phyloP scores from a whole-genome alignment of 1,140 invertebrate species.

The Frieseomelitta varia region DNA sequence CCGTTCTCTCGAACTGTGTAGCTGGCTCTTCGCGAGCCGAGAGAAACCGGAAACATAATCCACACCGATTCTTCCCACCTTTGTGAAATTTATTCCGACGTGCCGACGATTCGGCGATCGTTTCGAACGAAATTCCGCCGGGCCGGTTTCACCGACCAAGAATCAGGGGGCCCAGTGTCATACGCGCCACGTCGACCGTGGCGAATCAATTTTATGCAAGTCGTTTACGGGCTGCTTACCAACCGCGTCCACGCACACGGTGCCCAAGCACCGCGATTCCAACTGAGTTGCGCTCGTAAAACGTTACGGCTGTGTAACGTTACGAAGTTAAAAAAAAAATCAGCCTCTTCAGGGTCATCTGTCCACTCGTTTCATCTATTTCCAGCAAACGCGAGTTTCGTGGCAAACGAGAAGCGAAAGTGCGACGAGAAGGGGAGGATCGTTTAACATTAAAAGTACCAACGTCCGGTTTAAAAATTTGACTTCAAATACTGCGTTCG shows the following conservation, averaged over 20 bases:
- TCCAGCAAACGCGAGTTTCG: background rate
- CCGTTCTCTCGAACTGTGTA: background rate
- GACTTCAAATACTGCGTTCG: too few species aligned
- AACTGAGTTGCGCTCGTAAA: constrained; percentile 51
- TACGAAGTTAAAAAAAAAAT: constrained; percentile 62
- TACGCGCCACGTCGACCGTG: constrained; percentile 29
- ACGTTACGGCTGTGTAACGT: constrained; percentile 55
- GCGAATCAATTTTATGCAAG: constrained; percentile 72
- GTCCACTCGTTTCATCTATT: background rate
- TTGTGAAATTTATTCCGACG: constrained; percentile 44
- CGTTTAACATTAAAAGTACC: too few species aligned
- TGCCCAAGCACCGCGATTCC: constrained; percentile 18
- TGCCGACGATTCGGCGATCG: background rate
- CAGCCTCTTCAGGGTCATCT: background rate
- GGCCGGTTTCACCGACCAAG: constrained; percentile 33
- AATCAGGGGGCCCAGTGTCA: background rate
- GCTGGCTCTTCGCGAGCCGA: background rate
- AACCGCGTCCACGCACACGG: constrained; percentile 26
- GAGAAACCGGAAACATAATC: constrained; percentile 31
- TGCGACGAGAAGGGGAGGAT: background rate
- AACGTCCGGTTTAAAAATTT: too few species aligned
- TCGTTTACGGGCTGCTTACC: constrained; percentile 71
- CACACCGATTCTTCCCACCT: background rate
- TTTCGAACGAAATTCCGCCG: constrained; percentile 15
- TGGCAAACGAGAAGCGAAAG: background rate